Percentiles rank a stretch among this genome's conserved stretches.
Conservation (phyloP, 2,888 invertebrate species). For the Dioctria rufipes region DNA sequence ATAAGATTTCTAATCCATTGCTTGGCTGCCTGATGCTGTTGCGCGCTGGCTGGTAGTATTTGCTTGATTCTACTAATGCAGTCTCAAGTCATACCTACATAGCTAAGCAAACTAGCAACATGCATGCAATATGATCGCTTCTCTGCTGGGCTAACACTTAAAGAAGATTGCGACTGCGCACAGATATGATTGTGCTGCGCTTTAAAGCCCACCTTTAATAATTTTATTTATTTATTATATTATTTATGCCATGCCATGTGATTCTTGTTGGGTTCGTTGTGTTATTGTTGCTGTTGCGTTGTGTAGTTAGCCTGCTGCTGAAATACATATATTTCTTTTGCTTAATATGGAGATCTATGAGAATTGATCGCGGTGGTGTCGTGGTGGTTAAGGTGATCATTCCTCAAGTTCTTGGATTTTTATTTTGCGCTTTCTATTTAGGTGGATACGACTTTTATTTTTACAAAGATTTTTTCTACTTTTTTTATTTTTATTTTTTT, state of each 20-base stretch:
- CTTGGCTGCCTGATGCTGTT: too few relatives aligned
- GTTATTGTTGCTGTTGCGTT: conserved; percentile 17
- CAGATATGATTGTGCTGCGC: conserved; percentile 41
- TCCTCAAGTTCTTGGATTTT: conserved; percentile 51
- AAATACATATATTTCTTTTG: conserved; percentile 18
- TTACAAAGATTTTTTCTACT: background rate
- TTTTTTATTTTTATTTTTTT: background rate
- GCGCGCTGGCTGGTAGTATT: background rate
- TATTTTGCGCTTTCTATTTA: conserved; percentile 50
- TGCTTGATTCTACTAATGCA: background rate
- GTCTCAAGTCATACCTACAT: background rate
- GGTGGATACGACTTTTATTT: background rate
- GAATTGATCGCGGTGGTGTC: conserved; percentile 40
- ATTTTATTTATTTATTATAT: conserved; percentile 49
- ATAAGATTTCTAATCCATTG: too few relatives aligned
- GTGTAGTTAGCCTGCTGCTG: conserved; percentile 7
- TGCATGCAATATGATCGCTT: too few relatives aligned
- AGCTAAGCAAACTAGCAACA: background rate
- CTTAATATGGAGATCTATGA: background rate
- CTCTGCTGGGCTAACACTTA: conserved; percentile 1
- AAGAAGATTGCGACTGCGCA: conserved; percentile 42
- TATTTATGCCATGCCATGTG: conserved; percentile 24
- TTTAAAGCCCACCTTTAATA: conserved; percentile 49
- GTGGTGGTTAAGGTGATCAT: conserved; percentile 32
- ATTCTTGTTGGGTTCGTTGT: background rate